phyloP scores from a whole-genome alignment of 2,797 vertebrate genomes.

The Sebastes hopkinsi region DNA sequence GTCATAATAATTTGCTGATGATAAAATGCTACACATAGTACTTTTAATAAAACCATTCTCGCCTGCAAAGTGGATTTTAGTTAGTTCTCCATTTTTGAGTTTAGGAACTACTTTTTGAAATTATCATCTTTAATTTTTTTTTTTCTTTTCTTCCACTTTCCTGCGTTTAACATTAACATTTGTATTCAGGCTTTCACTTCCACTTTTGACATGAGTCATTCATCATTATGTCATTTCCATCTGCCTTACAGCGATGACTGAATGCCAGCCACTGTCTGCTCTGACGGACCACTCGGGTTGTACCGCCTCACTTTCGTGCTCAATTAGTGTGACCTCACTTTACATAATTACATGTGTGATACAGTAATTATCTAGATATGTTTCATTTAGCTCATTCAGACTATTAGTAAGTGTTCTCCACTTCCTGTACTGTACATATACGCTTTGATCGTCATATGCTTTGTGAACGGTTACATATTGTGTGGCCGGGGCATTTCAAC shows the following conservation, averaged over 20 bases:
- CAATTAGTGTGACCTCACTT: slow-evolving; percentile 31
- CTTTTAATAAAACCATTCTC: background rate
- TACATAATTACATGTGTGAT: slow-evolving; percentile 24
- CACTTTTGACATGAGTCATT: slow-evolving; percentile 2
- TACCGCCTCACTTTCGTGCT: background rate
- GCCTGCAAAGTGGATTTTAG: background rate
- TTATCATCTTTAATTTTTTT: background rate
- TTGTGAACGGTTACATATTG: background rate
- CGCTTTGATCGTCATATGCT: background rate
- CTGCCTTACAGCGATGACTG: slow-evolving; percentile 9
- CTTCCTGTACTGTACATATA: background rate
- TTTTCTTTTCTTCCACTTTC: background rate
- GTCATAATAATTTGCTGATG: background rate
- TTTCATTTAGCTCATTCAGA: slow-evolving; percentile 12
- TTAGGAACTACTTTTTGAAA: background rate
- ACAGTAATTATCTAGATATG: background rate
- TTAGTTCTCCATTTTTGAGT: background rate
- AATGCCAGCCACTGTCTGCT: background rate
- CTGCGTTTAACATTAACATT: slow-evolving; percentile 6
- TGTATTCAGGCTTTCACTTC: background rate
- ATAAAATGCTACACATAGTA: background rate
- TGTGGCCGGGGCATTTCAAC: background rate
- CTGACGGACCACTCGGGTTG: background rate
- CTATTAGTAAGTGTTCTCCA: background rate
- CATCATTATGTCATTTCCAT: slow-evolving; percentile 9